These are phyloP conservation scores for Anastrepha ludens DNA, from an alignment of 1,140 invertebrate genomes.

Conservation along the genomic window DNA sequence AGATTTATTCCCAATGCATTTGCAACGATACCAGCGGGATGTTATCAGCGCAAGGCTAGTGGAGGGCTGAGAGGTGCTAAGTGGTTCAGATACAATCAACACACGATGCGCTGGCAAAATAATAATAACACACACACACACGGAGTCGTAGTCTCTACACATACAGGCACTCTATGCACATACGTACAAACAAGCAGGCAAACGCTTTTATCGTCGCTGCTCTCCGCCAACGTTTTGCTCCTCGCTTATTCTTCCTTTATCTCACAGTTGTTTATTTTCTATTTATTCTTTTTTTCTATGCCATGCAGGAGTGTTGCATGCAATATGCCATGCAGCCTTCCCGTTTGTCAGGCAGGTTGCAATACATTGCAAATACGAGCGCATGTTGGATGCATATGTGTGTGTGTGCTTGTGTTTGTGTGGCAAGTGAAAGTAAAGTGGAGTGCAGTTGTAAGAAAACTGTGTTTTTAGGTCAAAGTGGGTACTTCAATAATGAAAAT, in stretches of 20 bases:
- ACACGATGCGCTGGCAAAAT: constrained; percentile 10
- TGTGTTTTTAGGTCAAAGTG: constrained; percentile 71
- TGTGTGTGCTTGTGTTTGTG: background rate
- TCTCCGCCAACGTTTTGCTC: background rate
- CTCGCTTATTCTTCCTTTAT: constrained; percentile 5
- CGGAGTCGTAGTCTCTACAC: too few species aligned
- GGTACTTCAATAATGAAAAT: constrained; percentile 53
- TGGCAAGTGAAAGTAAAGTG: constrained; percentile 67
- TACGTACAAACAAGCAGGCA: background rate
- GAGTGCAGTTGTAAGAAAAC: constrained; percentile 59
- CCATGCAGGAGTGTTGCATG: constrained; percentile 15
- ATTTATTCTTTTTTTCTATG: constrained; percentile 49
- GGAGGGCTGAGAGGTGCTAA: background rate
- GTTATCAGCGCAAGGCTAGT: background rate
- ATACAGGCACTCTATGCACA: background rate
- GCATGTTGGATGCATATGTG: background rate
- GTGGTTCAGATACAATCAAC: constrained; percentile 44
- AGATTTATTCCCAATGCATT: constrained; percentile 13
- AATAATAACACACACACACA: background rate
- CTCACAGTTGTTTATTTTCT: constrained; percentile 35
- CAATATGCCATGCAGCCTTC: background rate
- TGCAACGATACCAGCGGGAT: background rate
- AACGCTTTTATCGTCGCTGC: background rate
- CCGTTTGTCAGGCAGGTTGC: background rate
- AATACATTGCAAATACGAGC: constrained; percentile 12